Evolutionary conservation across 2,113 vertebrate species (phyloP).

Genomic region (Datnioides undecimradiatus): DNA sequence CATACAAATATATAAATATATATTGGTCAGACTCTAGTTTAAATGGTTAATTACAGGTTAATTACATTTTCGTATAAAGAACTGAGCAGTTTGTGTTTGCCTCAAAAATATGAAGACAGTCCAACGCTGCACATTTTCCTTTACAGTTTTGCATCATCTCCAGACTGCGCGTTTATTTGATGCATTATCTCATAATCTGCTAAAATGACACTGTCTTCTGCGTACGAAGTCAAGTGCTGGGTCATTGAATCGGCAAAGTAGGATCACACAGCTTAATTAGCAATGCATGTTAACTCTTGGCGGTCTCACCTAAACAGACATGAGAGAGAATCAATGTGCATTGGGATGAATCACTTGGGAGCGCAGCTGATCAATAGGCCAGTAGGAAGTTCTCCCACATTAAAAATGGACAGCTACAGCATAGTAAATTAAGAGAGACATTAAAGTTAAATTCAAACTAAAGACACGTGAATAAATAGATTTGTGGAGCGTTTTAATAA

Average conservation of each 20-base stretch:
- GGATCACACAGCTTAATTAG: constrained; percentile 61
- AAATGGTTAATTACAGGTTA: not conserved
- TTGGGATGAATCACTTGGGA: constrained; percentile 61
- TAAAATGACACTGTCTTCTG: not conserved
- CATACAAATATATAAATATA: too few relatives aligned
- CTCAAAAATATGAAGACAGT: not conserved
- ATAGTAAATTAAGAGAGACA: constrained; percentile 46
- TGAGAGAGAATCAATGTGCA: constrained; percentile 76
- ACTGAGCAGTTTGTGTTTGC: not conserved
- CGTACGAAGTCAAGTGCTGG: not conserved
- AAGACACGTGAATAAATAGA: constrained; percentile 37
- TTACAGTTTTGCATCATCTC: not conserved
- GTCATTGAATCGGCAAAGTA: constrained; percentile 13
- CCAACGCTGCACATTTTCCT: not conserved
- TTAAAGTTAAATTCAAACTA: constrained; percentile 45
- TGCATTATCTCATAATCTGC: not conserved
- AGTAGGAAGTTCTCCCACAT: constrained; percentile 55
- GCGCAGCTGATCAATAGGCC: constrained; percentile 70
- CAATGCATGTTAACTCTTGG: constrained; percentile 54
- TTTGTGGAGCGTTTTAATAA: constrained; percentile 36
- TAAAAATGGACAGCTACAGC: constrained; percentile 56
- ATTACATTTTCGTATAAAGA: not conserved
- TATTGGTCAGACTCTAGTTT: too few relatives aligned
- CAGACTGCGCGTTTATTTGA: not conserved
- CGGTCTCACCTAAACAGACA: constrained; percentile 73